A percentile compares a stretch with the other conserved stretches of the same genome.
These are phyloP conservation scores for Notolepis coatsorum DNA, from an alignment of 2,797 vertebrate genomes.

Conservation along the genomic window DNA sequence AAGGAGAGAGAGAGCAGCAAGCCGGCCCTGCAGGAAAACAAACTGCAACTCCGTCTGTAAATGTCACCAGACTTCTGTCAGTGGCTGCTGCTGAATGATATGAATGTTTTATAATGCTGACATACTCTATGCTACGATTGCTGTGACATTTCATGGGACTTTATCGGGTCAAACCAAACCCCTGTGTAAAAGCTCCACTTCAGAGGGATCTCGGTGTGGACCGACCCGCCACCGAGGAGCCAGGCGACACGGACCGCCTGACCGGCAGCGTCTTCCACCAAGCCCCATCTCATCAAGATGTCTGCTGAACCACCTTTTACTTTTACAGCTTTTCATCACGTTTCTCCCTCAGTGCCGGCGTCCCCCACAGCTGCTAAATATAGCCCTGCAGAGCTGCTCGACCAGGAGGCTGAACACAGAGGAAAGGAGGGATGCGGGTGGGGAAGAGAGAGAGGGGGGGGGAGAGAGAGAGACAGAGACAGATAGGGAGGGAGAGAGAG, in stretches of 20 bases:
- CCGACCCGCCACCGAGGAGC: slow-evolving; percentile 15
- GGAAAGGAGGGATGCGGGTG: too few relatives aligned
- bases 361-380: slow-evolving; percentile 64
- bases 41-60: neutral
- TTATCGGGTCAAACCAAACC: neutral
- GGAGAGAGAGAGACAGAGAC: too few relatives aligned
- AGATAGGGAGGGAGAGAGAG: slow-evolving; percentile 19
- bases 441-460: neutral
- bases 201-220: slow-evolving; percentile 10
- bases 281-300: neutral
- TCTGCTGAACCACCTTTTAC: slow-evolving; percentile 9
- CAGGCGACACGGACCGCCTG: too few relatives aligned
- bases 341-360: slow-evolving; percentile 48
- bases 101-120: neutral
- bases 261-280: slow-evolving; percentile 11
- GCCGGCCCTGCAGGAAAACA: neutral
- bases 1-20: too few relatives aligned
- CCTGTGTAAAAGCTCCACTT: slow-evolving; percentile 20
- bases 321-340: slow-evolving; percentile 23
- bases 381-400: slow-evolving; percentile 56
- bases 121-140: slow-evolving; percentile 24
- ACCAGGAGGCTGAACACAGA: neutral
- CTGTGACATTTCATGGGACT: slow-evolving; percentile 60
- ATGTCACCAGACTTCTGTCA: neutral
- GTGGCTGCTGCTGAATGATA: neutral